A percentile compares a stretch with the other conserved stretches of the same genome.
Evolutionary conservation across 37 sponge, comb jelly and placozoan genomes (phyloP).

Genomic region (Ianthella basta): DNA sequence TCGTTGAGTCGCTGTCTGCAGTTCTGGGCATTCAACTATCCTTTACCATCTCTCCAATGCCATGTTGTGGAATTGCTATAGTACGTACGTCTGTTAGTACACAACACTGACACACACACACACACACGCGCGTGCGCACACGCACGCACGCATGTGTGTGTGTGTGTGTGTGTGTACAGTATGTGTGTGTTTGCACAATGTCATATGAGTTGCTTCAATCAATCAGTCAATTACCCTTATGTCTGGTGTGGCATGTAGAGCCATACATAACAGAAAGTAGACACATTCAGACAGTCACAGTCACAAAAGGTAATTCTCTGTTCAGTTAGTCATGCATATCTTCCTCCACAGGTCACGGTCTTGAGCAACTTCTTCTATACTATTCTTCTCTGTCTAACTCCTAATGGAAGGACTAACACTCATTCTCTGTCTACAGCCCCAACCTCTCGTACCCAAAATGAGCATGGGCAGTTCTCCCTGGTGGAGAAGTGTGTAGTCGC

Average conservation of each 20-base stretch:
- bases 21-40: too few relatives aligned
- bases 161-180: not conserved
- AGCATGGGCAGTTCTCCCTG: not conserved
- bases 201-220: not conserved
- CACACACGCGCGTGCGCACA: too few relatives aligned
- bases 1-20: too few relatives aligned
- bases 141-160: too few relatives aligned
- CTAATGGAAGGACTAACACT: not conserved
- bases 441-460: constrained; percentile 3
- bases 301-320: too few relatives aligned
- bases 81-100: too few relatives aligned
- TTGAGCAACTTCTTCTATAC: not conserved
- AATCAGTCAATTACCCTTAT: constrained; percentile 5
- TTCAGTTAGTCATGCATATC: not conserved
- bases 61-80: too few relatives aligned
- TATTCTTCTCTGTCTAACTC: not conserved
- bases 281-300: not conserved
- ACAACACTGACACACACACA: too few relatives aligned
- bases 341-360: not conserved
- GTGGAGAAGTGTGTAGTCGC: not conserved
- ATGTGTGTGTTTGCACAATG: not conserved
- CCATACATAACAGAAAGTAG: not conserved
- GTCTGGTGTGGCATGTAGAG: not conserved
- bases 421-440: not conserved
- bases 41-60: too few relatives aligned